Evolutionary conservation across 2,797 vertebrate genomes (phyloP).

Genomic region (Lepilemur septentrionalis): DNA sequence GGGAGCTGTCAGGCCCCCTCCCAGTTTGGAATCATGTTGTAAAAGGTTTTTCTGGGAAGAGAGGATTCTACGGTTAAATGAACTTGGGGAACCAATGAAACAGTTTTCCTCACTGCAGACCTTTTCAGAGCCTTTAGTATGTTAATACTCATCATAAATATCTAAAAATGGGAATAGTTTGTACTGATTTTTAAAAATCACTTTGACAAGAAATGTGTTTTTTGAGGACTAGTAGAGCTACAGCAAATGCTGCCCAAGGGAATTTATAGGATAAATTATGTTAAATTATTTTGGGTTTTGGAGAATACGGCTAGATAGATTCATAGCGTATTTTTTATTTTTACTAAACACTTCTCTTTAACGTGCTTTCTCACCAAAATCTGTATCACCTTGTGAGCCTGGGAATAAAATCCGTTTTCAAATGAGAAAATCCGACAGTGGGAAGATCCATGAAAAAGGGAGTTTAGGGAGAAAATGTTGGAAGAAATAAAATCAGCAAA

Average conservation of each 20-base stretch:
- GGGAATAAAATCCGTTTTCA: neutral
- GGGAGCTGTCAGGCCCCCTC: neutral
- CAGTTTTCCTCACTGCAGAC: neutral
- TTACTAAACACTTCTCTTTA: neutral
- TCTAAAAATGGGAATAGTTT: neutral
- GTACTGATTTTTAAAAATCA: neutral
- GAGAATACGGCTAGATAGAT: neutral
- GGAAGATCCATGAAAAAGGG: neutral
- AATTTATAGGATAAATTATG: neutral
- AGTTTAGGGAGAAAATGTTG: neutral
- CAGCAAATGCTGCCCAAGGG: neutral
- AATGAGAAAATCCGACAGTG: neutral
- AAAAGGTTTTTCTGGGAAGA: neutral
- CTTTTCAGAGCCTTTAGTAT: neutral
- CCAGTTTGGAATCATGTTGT: neutral
- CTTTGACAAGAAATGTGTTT: neutral
- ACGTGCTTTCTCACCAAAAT: constrained; percentile 47
- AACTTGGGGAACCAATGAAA: neutral
- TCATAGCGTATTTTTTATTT: neutral
- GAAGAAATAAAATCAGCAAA: constrained; percentile 12
- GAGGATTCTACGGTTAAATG: neutral
- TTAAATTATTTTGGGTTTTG: neutral
- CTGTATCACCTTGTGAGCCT: neutral
- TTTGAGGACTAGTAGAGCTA: neutral
- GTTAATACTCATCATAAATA: neutral